Conservation (phyloP, 2,113 vertebrate genomes). For the Oncorhynchus nerka region DNA sequence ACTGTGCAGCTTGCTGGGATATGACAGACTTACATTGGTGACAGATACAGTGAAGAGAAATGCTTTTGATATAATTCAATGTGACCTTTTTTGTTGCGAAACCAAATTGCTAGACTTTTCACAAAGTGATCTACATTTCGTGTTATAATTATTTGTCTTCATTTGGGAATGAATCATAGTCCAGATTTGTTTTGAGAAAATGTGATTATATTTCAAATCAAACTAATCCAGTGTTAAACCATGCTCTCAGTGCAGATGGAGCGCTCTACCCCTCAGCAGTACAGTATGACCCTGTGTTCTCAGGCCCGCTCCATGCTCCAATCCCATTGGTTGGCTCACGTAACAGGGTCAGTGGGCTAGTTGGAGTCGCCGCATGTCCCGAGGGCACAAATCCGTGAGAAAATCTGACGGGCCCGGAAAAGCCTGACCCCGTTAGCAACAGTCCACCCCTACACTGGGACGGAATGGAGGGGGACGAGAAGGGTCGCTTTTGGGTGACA, state of each 20-base stretch:
- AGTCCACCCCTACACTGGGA: conserved; percentile 25
- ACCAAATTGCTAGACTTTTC: neutral
- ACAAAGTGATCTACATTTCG: neutral
- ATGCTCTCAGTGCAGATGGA: conserved; percentile 24
- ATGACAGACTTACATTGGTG: neutral
- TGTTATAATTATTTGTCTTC: neutral
- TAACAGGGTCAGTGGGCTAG: conserved; percentile 65
- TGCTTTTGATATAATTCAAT: neutral
- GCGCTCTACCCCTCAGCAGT: conserved; percentile 16
- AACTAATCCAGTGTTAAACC: conserved; percentile 49
- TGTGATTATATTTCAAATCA: neutral
- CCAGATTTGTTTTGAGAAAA: neutral
- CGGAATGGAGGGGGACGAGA: conserved; percentile 13
- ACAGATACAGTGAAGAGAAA: neutral
- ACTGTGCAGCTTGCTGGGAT: neutral
- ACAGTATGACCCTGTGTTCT: conserved; percentile 7
- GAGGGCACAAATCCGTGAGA: conserved; percentile 65
- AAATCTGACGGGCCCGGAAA: conserved; percentile 43
- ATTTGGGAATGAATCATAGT: neutral
- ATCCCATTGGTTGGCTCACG: conserved; percentile 30
- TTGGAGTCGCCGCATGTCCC: conserved; percentile 35
- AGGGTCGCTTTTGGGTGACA: conserved; percentile 28
- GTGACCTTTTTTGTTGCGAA: too few relatives aligned
- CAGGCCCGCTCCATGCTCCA: conserved; percentile 31
- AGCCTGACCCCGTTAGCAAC: conserved; percentile 34